Conservation (phyloP, 2,113 vertebrate genomes). For the Pelobates fuscus region DNA sequence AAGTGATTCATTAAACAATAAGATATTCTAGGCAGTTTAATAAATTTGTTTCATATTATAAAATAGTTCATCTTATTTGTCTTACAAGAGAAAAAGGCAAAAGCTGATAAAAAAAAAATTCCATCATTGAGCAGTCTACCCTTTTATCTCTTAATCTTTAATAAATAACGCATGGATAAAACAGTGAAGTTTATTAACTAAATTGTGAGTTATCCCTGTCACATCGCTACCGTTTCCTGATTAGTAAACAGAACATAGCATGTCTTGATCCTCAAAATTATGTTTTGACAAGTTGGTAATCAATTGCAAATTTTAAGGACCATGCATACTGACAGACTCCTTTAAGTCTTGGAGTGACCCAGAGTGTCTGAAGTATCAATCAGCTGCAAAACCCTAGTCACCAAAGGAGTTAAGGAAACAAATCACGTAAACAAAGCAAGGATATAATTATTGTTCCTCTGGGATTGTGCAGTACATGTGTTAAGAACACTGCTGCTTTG, state of each 20-base stretch:
- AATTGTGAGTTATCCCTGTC: too few species aligned
- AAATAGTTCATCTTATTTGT: neutral
- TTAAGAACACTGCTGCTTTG: slow-evolving; percentile 42
- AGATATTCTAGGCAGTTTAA: neutral
- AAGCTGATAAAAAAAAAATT: neutral
- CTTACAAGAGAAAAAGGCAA: neutral
- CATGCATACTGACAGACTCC: neutral
- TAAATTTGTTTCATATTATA: neutral
- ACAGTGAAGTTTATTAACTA: too few species aligned
- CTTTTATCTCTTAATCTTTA: neutral
- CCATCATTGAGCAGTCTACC: neutral
- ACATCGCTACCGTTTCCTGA: too few species aligned
- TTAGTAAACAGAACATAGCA: neutral
- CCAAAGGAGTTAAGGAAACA: slow-evolving; percentile 33
- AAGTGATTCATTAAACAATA: neutral
- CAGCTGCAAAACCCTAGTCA: slow-evolving; percentile 2
- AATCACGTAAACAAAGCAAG: slow-evolving; percentile 45
- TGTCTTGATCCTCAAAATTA: neutral
- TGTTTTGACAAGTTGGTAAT: neutral
- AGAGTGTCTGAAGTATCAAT: slow-evolving; percentile 12
- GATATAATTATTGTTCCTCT: slow-evolving; percentile 38
- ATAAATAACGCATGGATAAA: too few species aligned
- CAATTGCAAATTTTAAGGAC: neutral
- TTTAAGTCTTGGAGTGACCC: neutral
- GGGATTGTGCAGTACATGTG: slow-evolving; percentile 39